Evolutionary conservation across 2,113 vertebrate species (phyloP).

Genomic region (Callospermophilus lateralis): DNA sequence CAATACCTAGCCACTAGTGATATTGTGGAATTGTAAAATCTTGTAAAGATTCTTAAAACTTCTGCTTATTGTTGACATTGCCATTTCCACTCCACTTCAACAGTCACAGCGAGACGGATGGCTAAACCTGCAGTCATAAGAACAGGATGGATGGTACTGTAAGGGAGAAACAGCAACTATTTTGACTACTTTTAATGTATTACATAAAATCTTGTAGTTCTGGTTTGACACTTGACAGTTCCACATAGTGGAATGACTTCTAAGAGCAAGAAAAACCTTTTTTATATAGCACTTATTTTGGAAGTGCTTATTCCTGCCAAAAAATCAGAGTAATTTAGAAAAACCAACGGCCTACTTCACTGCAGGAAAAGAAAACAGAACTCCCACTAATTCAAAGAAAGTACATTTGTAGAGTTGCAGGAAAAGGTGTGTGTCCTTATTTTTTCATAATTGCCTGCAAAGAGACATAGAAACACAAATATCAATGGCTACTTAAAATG

Average conservation of each 20-base stretch:
- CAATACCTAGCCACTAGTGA: background rate
- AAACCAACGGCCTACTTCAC: background rate
- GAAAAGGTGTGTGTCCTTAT: background rate
- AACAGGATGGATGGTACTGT: background rate
- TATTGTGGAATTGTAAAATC: background rate
- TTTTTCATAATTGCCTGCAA: background rate
- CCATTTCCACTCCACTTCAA: background rate
- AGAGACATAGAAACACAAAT: background rate
- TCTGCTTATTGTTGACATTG: background rate
- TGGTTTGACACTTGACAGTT: slow-evolving; percentile 31
- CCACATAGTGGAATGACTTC: slow-evolving; percentile 3
- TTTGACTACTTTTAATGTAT: background rate
- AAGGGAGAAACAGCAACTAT: background rate
- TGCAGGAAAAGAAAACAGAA: slow-evolving; percentile 33
- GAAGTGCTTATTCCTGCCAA: background rate
- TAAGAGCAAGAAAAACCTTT: background rate
- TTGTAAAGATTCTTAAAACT: background rate
- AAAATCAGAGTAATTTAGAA: background rate
- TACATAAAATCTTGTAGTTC: background rate
- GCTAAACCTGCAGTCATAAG: background rate
- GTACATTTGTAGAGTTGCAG: background rate
- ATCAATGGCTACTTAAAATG: background rate
- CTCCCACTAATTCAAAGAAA: background rate
- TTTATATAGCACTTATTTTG: slow-evolving; percentile 46
- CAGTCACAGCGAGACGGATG: background rate